Percentiles rank a stretch among this genome's conserved stretches.
phyloP scores from a whole-genome alignment of 1,140 invertebrate species.

The Ceratoteleas bidentatus region DNA sequence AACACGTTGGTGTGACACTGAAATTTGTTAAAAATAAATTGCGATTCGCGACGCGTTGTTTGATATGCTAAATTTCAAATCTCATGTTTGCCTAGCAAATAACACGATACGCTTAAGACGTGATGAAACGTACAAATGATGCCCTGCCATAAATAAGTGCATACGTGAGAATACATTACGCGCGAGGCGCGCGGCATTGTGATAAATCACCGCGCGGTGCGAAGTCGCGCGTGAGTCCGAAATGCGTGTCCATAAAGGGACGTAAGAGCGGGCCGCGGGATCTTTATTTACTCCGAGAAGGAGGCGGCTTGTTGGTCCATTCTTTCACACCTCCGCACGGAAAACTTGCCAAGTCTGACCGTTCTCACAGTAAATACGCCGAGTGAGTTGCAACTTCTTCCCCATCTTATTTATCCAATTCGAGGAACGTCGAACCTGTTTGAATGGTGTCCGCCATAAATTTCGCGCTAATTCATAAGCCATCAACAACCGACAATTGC shows the following conservation, averaged over 20 bases:
- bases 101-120: no score
- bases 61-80: neutral
- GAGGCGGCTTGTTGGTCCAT: slow-evolving; percentile 61
- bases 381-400: slow-evolving; percentile 80
- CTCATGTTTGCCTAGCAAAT: no score
- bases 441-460: slow-evolving; percentile 75
- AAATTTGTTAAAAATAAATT: no score
- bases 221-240: slow-evolving; percentile 69
- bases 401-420: slow-evolving; percentile 72
- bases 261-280: slow-evolving; percentile 34
- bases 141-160: slow-evolving; percentile 1
- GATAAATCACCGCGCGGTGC: slow-evolving; percentile 65
- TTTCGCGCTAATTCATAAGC: slow-evolving; percentile 75
- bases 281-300: slow-evolving; percentile 69
- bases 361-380: slow-evolving; percentile 81
- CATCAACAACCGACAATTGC: no score
- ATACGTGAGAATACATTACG: neutral
- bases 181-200: slow-evolving; percentile 7
- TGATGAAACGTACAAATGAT: neutral
- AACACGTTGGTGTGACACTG: no score
- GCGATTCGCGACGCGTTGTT: no score
- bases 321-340: slow-evolving; percentile 62
- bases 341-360: slow-evolving; percentile 74
- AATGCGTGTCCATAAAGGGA: slow-evolving; percentile 59
- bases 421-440: slow-evolving; percentile 61